Conservation (phyloP, 2,888 invertebrate species). For the Drosophila aldrichi region DNA sequence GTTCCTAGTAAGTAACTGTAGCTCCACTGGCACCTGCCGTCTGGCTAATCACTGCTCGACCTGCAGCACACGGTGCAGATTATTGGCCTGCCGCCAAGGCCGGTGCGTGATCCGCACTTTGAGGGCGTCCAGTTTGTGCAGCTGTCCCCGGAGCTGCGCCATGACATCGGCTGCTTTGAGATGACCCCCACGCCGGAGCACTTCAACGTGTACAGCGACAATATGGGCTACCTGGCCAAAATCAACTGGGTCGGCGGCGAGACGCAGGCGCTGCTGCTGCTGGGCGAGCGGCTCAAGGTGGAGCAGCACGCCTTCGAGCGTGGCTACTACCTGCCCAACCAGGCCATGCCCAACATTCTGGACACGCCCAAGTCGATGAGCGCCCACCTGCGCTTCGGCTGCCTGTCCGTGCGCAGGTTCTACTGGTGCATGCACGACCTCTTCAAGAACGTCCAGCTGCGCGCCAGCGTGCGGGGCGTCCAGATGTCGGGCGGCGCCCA, state of each 20-base stretch:
- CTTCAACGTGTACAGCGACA: slow-evolving; percentile 86
- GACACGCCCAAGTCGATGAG: slow-evolving; percentile 90
- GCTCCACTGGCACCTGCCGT: background rate
- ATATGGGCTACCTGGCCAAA: slow-evolving; percentile 77
- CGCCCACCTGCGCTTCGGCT: slow-evolving; percentile 90
- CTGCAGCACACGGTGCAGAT: slow-evolving; percentile 88
- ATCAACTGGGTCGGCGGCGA: slow-evolving; percentile 90
- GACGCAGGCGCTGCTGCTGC: slow-evolving; percentile 87
- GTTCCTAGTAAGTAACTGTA: slow-evolving; percentile 87
- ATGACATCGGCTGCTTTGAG: slow-evolving; percentile 86
- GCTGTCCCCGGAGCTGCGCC: slow-evolving; percentile 85
- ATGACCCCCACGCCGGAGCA: slow-evolving; percentile 88
- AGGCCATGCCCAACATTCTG: slow-evolving; percentile 89
- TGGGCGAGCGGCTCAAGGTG: slow-evolving; percentile 87
- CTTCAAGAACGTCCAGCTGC: slow-evolving; percentile 86
- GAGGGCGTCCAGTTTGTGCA: slow-evolving; percentile 86
- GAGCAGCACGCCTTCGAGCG: slow-evolving; percentile 86
- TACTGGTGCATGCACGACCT: slow-evolving; percentile 90
- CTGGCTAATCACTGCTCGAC: background rate
- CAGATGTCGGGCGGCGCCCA: slow-evolving; percentile 81
- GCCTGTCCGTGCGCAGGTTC: slow-evolving; percentile 89
- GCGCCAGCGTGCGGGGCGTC: slow-evolving; percentile 78
- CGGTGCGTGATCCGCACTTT: slow-evolving; percentile 86
- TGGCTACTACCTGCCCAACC: slow-evolving; percentile 89
- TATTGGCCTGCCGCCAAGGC: slow-evolving; percentile 88